Evolutionary conservation across 2,113 vertebrate species (phyloP).

Genomic region (Oncorhynchus nerka): DNA sequence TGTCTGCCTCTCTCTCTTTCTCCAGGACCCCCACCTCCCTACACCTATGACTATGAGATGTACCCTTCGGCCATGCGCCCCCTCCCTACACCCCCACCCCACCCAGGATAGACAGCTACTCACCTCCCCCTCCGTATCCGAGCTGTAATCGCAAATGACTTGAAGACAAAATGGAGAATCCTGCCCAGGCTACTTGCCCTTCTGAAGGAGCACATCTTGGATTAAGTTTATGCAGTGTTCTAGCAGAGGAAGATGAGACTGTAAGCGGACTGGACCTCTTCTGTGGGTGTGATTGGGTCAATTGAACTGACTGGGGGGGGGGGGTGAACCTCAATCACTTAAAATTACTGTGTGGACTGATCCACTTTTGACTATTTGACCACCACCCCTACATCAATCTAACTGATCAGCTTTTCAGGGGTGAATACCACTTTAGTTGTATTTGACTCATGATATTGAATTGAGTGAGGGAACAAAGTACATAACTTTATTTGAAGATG

Average conservation of each 20-base stretch:
- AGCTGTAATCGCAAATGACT: constrained; percentile 77
- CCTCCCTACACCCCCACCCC: constrained; percentile 84
- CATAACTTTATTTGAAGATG: not conserved
- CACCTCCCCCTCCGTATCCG: constrained; percentile 86
- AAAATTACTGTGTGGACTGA: no score
- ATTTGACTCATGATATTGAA: not conserved
- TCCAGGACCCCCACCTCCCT: constrained; percentile 84
- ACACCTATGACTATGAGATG: constrained; percentile 87
- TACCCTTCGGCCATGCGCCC: constrained; percentile 75
- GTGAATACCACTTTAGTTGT: not conserved
- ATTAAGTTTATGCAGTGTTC: not conserved
- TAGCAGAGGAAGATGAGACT: not conserved
- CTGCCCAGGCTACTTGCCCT: not conserved
- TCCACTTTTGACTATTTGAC: no score
- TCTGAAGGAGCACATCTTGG: not conserved
- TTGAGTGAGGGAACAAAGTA: not conserved
- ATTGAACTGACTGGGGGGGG: not conserved
- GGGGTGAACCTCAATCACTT: no score
- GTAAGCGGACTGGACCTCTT: not conserved
- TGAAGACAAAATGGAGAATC: not conserved
- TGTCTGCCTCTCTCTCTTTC: not conserved
- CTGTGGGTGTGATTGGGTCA: not conserved
- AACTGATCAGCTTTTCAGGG: no score
- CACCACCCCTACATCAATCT: no score
- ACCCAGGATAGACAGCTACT: constrained; percentile 66